phyloP scores from a whole-genome alignment of 1,140 invertebrate genomes.

The Mactra quadrangularis region DNA sequence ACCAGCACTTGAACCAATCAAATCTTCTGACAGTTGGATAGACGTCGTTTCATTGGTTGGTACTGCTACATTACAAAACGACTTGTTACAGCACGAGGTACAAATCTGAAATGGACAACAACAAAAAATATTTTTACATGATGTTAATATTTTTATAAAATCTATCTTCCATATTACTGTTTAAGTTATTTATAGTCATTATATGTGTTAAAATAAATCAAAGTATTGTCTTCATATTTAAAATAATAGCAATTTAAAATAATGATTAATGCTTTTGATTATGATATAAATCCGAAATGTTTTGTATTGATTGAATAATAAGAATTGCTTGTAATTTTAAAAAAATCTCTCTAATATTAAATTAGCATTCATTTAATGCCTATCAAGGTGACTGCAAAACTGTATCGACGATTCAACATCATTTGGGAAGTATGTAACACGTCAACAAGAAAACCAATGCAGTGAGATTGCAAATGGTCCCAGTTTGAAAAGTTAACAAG shows the following conservation, averaged over 20 bases:
- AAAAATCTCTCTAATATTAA: too few relatives aligned
- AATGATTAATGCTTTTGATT: too few relatives aligned
- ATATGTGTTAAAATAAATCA: neutral
- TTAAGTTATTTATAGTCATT: neutral
- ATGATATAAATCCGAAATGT: too few relatives aligned
- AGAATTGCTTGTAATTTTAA: too few relatives aligned
- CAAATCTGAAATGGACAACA: slow-evolving; percentile 64
- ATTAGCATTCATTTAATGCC: too few relatives aligned
- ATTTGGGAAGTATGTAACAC: too few relatives aligned
- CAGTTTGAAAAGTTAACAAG: too few relatives aligned
- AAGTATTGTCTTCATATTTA: neutral
- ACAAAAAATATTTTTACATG: neutral
- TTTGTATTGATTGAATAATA: too few relatives aligned
- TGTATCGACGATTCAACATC: too few relatives aligned
- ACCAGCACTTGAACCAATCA: slow-evolving; percentile 1
- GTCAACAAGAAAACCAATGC: too few relatives aligned
- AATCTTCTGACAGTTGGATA: slow-evolving; percentile 52
- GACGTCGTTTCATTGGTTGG: slow-evolving; percentile 62
- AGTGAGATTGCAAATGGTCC: too few relatives aligned
- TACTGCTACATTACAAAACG: slow-evolving; percentile 70
- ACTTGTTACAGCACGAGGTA: slow-evolving; percentile 66
- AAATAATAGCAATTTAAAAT: neutral
- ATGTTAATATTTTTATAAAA: neutral
- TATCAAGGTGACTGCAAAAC: too few relatives aligned
- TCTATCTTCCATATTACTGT: neutral